Percentiles rank a stretch among this genome's conserved stretches.
These are phyloP conservation scores for Mamestra brassicae DNA, from an alignment of 2,888 invertebrate species.

Conservation along the genomic window DNA sequence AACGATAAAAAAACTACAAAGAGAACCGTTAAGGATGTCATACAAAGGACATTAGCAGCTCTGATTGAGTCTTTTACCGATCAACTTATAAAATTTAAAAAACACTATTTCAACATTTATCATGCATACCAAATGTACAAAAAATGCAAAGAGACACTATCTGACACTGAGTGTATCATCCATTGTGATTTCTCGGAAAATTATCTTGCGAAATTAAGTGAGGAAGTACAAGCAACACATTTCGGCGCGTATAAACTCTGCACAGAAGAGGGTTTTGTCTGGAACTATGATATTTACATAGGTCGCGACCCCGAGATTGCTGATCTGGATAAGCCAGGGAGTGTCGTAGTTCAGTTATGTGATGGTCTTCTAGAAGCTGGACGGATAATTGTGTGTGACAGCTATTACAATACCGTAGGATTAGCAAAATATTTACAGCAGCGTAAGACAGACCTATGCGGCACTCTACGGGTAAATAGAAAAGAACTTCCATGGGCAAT, in stretches of 20 bases:
- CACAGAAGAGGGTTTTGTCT: conserved; percentile 46
- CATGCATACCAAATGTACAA: conserved; percentile 32
- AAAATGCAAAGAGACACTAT: conserved; percentile 15
- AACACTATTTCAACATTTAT: conserved; percentile 27
- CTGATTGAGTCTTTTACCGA: conserved; percentile 9
- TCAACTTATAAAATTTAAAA: conserved; percentile 26
- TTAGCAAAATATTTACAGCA: conserved; percentile 33
- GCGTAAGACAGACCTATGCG: conserved; percentile 34
- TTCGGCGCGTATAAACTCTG: conserved; percentile 49
- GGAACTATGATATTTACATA: conserved; percentile 49
- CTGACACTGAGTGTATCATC: conserved; percentile 16
- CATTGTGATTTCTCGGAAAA: conserved; percentile 53
- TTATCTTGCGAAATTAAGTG: conserved; percentile 41
- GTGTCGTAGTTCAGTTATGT: conserved; percentile 41
- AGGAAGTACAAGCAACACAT: conserved; percentile 53
- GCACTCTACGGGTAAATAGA: conserved; percentile 38
- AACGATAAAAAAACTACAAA: conserved; percentile 12
- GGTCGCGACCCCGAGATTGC: conserved; percentile 39
- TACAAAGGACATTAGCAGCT: conserved; percentile 14
- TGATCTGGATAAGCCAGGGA: conserved; percentile 49
- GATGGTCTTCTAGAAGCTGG: conserved; percentile 41
- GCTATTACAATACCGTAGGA: conserved; percentile 38
- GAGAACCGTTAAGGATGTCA: conserved; percentile 16
- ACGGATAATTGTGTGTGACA: conserved; percentile 21
- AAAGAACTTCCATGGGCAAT: conserved; percentile 32